Percentiles rank a stretch among this genome's conserved stretches.
These are phyloP conservation scores for Lymantria monacha DNA, from an alignment of 2,888 invertebrate species.

Conservation along the genomic window DNA sequence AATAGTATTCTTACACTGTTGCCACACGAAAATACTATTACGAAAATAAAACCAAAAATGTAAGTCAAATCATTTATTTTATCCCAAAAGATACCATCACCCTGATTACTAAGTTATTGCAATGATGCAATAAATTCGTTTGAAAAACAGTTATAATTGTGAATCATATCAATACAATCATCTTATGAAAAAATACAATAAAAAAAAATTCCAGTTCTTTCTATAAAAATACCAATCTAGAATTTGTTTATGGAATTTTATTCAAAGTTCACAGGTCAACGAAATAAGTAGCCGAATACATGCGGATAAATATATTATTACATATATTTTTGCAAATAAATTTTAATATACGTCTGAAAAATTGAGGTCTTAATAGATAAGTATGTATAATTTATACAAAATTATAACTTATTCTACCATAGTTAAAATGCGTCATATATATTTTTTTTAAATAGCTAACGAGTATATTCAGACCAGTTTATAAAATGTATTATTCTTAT, in stretches of 20 bases:
- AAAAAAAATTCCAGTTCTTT: conserved; percentile 28
- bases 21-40: neutral
- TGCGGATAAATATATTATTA: conserved; percentile 12
- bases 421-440: conserved; percentile 3
- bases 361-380: conserved; percentile 19
- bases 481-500: conserved; percentile 7
- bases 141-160: conserved; percentile 9
- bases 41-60: neutral
- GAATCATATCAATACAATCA: conserved; percentile 29
- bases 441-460: conserved; percentile 9
- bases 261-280: neutral
- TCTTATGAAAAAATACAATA: conserved; percentile 33
- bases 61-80: conserved; percentile 36
- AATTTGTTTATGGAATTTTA: neutral
- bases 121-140: too few species aligned
- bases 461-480: conserved; percentile 8
- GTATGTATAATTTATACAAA: conserved; percentile 36
- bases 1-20: neutral
- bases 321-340: conserved; percentile 4
- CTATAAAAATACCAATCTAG: conserved; percentile 9
- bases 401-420: conserved; percentile 31
- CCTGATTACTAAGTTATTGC: conserved; percentile 11
- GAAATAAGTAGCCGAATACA: conserved; percentile 10
- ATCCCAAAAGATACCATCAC: conserved; percentile 57
- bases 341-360: conserved; percentile 7